phyloP scores from a whole-genome alignment of 2,888 invertebrate genomes.

The Lypha dubia region DNA sequence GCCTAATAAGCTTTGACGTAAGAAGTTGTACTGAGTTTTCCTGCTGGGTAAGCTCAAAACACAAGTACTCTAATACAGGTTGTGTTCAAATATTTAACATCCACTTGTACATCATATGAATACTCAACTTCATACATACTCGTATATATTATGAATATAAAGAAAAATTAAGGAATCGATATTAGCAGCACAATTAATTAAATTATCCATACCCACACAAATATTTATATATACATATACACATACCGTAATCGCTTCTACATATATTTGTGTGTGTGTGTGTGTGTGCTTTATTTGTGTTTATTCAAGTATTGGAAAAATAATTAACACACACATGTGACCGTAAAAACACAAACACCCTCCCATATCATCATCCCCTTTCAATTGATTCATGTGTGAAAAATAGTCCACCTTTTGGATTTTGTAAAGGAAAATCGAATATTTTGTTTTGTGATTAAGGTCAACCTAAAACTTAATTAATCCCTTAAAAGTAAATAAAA shows the following conservation, averaged over 20 bases:
- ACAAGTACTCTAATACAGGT: no score
- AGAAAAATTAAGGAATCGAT: neutral
- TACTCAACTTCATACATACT: no score
- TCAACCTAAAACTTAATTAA: neutral
- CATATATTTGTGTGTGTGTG: neutral
- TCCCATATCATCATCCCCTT: neutral
- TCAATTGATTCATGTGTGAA: neutral
- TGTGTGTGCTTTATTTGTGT: no score
- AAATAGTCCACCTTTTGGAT: neutral
- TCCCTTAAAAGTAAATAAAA: constrained; percentile 31
- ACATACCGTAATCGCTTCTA: neutral
- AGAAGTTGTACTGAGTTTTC: no score
- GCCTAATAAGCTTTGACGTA: no score
- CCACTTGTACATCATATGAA: no score
- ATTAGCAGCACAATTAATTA: constrained; percentile 11
- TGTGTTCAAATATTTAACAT: no score
- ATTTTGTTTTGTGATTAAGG: constrained; percentile 1
- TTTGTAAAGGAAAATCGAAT: neutral
- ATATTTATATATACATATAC: neutral
- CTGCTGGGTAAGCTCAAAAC: no score
- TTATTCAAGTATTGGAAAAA: constrained; percentile 14
- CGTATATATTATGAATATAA: no score
- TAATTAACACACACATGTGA: constrained; percentile 3
- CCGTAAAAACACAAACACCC: neutral
- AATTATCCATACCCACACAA: constrained; percentile 1